These are phyloP conservation scores for Cephus runcator DNA, from an alignment of 2,888 invertebrate species.

Conservation along the genomic window DNA sequence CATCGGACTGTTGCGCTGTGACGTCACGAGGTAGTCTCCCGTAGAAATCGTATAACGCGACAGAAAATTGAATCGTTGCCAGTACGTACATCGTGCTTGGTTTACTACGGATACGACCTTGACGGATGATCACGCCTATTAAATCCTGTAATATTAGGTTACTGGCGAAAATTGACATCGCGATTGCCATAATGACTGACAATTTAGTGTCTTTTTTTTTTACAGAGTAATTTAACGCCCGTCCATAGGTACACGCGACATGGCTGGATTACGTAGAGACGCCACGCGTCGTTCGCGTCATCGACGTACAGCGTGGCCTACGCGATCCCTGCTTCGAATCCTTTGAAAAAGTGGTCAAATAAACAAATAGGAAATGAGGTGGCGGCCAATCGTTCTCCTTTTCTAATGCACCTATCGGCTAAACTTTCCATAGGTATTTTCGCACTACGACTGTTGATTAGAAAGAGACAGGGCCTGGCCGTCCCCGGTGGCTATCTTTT, in stretches of 20 bases:
- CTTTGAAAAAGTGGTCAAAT: too few relatives aligned
- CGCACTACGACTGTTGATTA: too few relatives aligned
- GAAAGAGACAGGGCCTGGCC: too few relatives aligned
- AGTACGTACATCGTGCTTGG: background rate
- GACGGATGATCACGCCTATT: conserved; percentile 18
- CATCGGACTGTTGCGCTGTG: background rate
- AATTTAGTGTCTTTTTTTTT: conserved; percentile 18
- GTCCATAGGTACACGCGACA: background rate
- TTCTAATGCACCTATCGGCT: too few relatives aligned
- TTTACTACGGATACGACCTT: background rate
- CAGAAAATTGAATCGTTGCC: background rate
- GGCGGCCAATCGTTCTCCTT: too few relatives aligned
- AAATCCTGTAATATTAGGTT: conserved; percentile 8
- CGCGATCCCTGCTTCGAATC: too few relatives aligned
- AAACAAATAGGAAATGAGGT: too few relatives aligned
- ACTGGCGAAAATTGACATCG: conserved; percentile 6
- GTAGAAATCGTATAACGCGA: background rate
- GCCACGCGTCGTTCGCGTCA: conserved; percentile 1
- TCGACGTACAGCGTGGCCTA: too few relatives aligned
- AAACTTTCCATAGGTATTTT: too few relatives aligned
- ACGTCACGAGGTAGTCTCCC: background rate
- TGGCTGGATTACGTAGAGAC: background rate
- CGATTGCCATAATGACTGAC: conserved; percentile 19
- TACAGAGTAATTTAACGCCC: background rate
- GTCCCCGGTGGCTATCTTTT: too few relatives aligned